A percentile compares a stretch with the other conserved stretches of the same genome.
These are phyloP conservation scores for Luperina nickerlii DNA, from an alignment of 2,888 invertebrate species.

Conservation along the genomic window DNA sequence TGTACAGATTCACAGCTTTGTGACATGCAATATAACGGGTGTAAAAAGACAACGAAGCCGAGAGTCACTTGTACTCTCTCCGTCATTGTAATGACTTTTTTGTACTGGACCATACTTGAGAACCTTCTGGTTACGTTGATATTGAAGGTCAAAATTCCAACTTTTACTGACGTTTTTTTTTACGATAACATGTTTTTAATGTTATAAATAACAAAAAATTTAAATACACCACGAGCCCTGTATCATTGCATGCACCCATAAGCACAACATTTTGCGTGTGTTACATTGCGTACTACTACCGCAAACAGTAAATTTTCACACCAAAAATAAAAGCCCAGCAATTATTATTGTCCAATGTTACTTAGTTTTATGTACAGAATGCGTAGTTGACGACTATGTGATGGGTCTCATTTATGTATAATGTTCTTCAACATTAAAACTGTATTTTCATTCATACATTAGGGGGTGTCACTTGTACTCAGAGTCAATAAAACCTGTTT, in stretches of 20 bases:
- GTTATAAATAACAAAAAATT: neutral
- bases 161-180: neutral
- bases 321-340: neutral
- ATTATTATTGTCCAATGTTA: no score
- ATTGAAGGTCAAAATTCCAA: no score
- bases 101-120: no score
- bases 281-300: no score
- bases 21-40: neutral
- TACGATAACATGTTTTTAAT: neutral
- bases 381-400: no score
- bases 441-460: slow-evolving; percentile 1
- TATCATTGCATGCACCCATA: neutral
- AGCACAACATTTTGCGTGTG: neutral
- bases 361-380: no score
- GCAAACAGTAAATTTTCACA: neutral
- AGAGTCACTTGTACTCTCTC: neutral
- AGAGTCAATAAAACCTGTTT: slow-evolving; percentile 19
- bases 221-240: neutral
- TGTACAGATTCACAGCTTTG: neutral
- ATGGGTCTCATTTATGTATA: neutral
- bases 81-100: no score
- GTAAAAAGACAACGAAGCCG: neutral
- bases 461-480: neutral
- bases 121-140: no score
- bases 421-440: neutral